phyloP scores from a whole-genome alignment of 2,888 invertebrate species.

The Venustoraphidia nigricollis region DNA sequence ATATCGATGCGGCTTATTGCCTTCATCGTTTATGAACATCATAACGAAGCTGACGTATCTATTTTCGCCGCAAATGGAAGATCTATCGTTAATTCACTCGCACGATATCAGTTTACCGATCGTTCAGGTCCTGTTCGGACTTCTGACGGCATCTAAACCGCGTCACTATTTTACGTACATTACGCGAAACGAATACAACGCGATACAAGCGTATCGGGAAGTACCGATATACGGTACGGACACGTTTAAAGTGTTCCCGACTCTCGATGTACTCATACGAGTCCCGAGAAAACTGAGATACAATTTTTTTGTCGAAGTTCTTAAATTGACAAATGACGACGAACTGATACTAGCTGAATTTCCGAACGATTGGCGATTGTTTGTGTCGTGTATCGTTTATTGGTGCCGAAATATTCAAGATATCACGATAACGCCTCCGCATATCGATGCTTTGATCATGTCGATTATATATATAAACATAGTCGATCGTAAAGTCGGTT shows the following conservation, averaged over 20 bases:
- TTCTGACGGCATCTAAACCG: slow-evolving; percentile 18
- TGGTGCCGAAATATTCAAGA: slow-evolving; percentile 32
- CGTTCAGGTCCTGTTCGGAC: slow-evolving; percentile 37
- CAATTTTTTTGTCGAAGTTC: slow-evolving; percentile 31
- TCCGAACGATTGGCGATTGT: slow-evolving; percentile 42
- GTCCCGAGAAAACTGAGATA: slow-evolving; percentile 17
- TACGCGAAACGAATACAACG: slow-evolving; percentile 16
- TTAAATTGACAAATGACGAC: slow-evolving; percentile 29
- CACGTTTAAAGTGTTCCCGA: slow-evolving; percentile 18
- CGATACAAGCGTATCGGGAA: slow-evolving; percentile 14
- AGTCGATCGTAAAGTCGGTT: slow-evolving; percentile 40
- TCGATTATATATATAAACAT: slow-evolving; percentile 39
- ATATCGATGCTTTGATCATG: slow-evolving; percentile 41
- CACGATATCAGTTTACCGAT: slow-evolving; percentile 44
- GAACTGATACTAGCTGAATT: slow-evolving; percentile 26
- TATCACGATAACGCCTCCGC: slow-evolving; percentile 25
- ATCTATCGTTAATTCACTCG: slow-evolving; percentile 41
- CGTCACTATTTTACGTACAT: slow-evolving; percentile 18
- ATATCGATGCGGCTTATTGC: slow-evolving; percentile 42
- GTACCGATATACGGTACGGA: slow-evolving; percentile 8
- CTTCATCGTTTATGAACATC: slow-evolving; percentile 53
- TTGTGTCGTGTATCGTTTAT: slow-evolving; percentile 39
- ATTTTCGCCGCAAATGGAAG: slow-evolving; percentile 56
- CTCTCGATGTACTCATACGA: slow-evolving; percentile 20
- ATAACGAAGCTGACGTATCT: slow-evolving; percentile 46